Base-by-base conservation (phyloP, 2,888 invertebrate species). In the Drosophila hamatofila region DNA sequence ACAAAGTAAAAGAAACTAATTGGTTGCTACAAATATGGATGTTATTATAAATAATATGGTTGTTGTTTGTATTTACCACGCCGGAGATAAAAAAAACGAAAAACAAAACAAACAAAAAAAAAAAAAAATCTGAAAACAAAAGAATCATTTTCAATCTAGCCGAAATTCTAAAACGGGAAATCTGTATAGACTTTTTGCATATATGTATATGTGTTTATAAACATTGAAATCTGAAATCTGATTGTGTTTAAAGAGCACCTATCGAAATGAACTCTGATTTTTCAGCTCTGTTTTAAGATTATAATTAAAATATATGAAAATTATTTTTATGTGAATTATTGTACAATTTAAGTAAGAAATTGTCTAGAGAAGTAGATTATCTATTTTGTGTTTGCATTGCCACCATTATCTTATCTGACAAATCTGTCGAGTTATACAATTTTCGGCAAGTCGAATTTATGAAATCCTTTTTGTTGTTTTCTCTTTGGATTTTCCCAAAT, bases 1-100 rank as follows among this genome's bases (percentile, higher is more conserved):
- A n/a, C n/a, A n/a, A n/a, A n/a, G n/a, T n/a, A 42, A 16, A 23
- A 21, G 18, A 30, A 11, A 11, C 18, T 5, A 18, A 30, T 37
- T n/a, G 49, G 49, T 49, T 49, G 49, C n/a, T 14, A 49, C 12
- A 33, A 18, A n/a, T 35, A 57, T 67, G 49, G 23, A 69, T 75
- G 39, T 68, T 58, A 27, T 48, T 27, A 48, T 48, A 6, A 12
- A 48, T 27, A 58, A 59, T 37, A 58, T 58, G 69, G 76, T 68
- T 72, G 76, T 68, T 72, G 48, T 46, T 67, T 49, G 66, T 63
- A 33, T 39, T 48, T 48, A 5, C 42, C 30, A 30, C 23, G 12
- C 33, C 21, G 46, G 30, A 27, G 18, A 16, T 35, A 8, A 18
- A 48, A 18, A 48, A 49, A 49, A 48, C 27, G 11, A 27, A 48